phyloP scores from a whole-genome alignment of 2,888 invertebrate species.

The Tipula helvola region DNA sequence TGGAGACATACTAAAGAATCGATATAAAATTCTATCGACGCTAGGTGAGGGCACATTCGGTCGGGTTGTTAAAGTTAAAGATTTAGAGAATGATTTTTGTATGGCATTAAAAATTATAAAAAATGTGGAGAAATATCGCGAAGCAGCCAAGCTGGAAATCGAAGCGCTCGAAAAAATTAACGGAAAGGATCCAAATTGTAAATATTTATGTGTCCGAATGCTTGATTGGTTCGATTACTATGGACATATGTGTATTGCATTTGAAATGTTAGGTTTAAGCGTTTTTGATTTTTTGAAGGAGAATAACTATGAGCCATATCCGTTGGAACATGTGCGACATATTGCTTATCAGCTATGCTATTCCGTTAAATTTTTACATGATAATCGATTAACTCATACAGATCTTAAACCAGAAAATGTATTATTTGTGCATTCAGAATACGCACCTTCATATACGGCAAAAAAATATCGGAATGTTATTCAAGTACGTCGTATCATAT shows the following conservation, averaged over 20 bases:
- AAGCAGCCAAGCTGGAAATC: conserved; percentile 98
- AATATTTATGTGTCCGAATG: conserved; percentile 93
- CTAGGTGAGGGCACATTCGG: conserved; percentile 99
- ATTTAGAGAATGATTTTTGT: conserved; percentile 81
- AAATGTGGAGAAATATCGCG: conserved; percentile 98
- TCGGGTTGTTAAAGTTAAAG: conserved; percentile 98
- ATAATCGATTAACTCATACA: conserved; percentile 95
- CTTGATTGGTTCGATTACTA: conserved; percentile 96
- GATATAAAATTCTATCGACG: conserved; percentile 98
- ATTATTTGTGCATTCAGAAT: conserved; percentile 91
- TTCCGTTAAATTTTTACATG: conserved; percentile 95
- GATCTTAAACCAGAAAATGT: conserved; percentile 99
- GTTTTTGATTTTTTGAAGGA: conserved; percentile 98
- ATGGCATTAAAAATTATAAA: conserved; percentile 99
- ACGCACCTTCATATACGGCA: conserved; percentile 58
- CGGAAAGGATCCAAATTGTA: conserved; percentile 85
- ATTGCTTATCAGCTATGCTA: conserved; percentile 95
- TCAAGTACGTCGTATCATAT: conserved; percentile 75
- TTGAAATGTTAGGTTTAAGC: conserved; percentile 94
- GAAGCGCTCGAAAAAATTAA: conserved; percentile 95
- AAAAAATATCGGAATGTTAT: background rate
- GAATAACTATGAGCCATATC: conserved; percentile 97
- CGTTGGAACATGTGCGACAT: conserved; percentile 94
- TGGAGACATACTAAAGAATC: conserved; percentile 97
- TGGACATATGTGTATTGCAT: conserved; percentile 96